Conservation (phyloP, 2,113 vertebrate genomes). For the Rhinoptilus africanus region DNA sequence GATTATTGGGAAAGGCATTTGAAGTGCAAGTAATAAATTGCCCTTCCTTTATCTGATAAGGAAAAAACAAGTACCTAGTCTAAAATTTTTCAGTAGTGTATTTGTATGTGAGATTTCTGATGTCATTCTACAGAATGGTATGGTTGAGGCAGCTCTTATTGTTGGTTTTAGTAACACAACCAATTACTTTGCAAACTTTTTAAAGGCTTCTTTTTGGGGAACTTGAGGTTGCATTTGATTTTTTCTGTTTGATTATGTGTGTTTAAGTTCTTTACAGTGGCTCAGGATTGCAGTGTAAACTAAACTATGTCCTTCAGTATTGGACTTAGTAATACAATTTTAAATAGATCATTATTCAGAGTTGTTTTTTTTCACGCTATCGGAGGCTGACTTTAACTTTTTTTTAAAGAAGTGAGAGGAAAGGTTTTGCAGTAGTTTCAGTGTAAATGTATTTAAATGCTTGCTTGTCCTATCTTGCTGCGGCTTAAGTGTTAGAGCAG, state of each 20-base stretch:
- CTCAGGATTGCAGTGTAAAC: background rate
- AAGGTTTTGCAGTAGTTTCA: background rate
- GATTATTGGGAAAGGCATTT: background rate
- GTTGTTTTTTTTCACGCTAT: background rate
- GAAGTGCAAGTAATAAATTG: background rate
- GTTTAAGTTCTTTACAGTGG: background rate
- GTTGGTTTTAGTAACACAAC: background rate
- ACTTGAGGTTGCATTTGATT: background rate
- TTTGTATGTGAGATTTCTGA: background rate
- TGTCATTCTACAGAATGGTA: accelerated
- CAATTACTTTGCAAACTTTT: background rate
- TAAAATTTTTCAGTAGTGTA: background rate
- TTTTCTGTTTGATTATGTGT: background rate
- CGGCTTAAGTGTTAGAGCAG: background rate
- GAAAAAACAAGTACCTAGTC: background rate
- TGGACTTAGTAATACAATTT: background rate
- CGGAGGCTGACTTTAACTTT: background rate
- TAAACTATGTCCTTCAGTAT: background rate
- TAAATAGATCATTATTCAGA: background rate
- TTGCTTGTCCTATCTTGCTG: background rate
- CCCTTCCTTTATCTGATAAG: background rate
- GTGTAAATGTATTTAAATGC: background rate
- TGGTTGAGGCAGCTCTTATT: background rate
- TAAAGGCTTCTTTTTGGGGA: background rate
- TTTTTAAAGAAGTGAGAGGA: background rate